Evolutionary conservation across 2,113 vertebrate genomes (phyloP), one percentile per base, ranked within the genome.

Genomic region (Coryphaenoides rupestris): DNA sequence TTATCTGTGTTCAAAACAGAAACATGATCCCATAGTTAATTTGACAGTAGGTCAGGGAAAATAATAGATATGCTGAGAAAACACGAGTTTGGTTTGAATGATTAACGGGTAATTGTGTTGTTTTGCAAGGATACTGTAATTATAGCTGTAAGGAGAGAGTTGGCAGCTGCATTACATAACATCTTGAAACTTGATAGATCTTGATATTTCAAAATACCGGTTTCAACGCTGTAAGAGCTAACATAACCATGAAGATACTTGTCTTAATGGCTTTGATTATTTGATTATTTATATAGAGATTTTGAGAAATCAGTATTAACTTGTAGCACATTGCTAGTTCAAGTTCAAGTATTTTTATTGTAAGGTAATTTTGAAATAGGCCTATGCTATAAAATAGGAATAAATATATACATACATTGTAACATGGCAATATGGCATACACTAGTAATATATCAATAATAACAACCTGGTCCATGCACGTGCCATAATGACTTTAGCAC

Each of bases 121-220:
- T 57, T 69, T 70, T 22, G 61, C 10, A 59, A 58, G 47, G 49
- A 45, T 22, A 68, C 57, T 71, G 9, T 40, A 64, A 68, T 66
- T 55, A 65, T 53, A 71, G 55, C 66, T 69, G 24, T 19, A 19
- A 50, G 56, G 45, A 60, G 50, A n/a, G 19, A 52, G 19, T n/a
- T 52, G 49, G 49, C 49, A 52, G 19, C 33, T 40, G 33, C 33
- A 40, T 40, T n/a, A n/a, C n/a, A n/a, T n/a, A n/a, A n/a, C n/a
- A n/a, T n/a, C n/a, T n/a, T n/a, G n/a, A n/a, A n/a, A n/a, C n/a
- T n/a, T n/a, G n/a, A 40, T 12, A 40, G 33, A 40, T 40, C 33
- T 40, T 40, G 33, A 40, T 12, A 12, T 7, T 40, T 40, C 13
- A 40, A 12, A n/a, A n/a, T n/a, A 12, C 33, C 9, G 33, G 33